These are phyloP conservation scores for Ammodytes dubius DNA, from an alignment of 2,113 vertebrate genomes.

Conservation along the genomic window DNA sequence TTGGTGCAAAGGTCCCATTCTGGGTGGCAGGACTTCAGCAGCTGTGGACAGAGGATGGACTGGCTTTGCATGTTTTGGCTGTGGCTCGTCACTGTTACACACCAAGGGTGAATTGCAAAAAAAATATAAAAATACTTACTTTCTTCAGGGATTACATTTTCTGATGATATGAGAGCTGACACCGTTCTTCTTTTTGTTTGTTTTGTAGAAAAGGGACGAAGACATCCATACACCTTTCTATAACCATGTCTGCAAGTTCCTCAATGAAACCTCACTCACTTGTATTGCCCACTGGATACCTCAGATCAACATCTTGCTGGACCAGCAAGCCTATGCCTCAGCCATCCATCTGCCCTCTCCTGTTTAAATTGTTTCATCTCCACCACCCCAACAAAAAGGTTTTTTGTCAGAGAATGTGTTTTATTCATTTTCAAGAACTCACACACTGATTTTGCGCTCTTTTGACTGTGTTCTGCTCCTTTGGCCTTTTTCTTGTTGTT, in stretches of 20 bases:
- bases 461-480: conserved; percentile 22
- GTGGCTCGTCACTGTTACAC: conserved; percentile 40
- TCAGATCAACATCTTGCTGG: conserved; percentile 66
- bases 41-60: conserved; percentile 76
- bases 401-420: neutral
- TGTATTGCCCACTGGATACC: conserved; percentile 74
- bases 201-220: conserved; percentile 63
- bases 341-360: conserved; percentile 67
- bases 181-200: conserved; percentile 12
- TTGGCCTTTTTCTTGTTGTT: conserved; percentile 30
- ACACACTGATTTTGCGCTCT: neutral
- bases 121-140: too few relatives aligned
- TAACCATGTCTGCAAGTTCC: conserved; percentile 71
- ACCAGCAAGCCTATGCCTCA: conserved; percentile 53
- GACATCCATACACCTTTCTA: conserved; percentile 67
- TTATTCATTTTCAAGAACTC: neutral
- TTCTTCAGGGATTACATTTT: neutral
- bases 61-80: conserved; percentile 79
- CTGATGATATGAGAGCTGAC: neutral
- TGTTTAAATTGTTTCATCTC: conserved; percentile 71
- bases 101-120: conserved; percentile 62
- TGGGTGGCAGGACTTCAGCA: conserved; percentile 83
- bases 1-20: conserved; percentile 68
- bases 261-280: conserved; percentile 67
- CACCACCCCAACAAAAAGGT: conserved; percentile 77